Evolutionary conservation across 1,140 invertebrate species (phyloP), one percentile per base, ranked within the genome.

Genomic region (Dendrolimus kikuchii): DNA sequence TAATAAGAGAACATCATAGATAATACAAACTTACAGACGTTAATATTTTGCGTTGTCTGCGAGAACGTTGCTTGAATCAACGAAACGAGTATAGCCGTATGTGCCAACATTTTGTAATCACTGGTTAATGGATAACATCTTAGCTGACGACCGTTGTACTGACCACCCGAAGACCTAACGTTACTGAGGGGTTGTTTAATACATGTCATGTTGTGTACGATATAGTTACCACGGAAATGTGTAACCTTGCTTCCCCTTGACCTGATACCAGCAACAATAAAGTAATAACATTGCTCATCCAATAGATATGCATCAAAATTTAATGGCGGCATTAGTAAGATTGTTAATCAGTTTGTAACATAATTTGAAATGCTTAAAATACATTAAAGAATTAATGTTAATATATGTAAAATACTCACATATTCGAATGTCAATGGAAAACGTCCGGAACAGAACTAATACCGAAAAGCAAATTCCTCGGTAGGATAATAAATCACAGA

Each of bases 11-110:
- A 23, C 23, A 23, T 23, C 23, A 23, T 23, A 23, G 23, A 23
- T 23, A 23, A 23, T 23, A 23, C 23, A 23, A 23, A 88, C 89
- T 89, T 82, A 90, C 89, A 80, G 64, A 90, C 86, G 49, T 90
- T 90, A 46, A 90, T 89, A 70, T 89, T 90, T 75, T 90, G 89
- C 7, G 88, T 90, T 5, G 89, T 90, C 74, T 90, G 89, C 7
- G 69, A 64, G 61, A 64, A 49, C 57, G 55, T 50, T 49, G 61
- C 42, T 62, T 58, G 38, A 64, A 53, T 41, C 39, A 41, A 53
- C 56, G 51, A 55, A 58, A 62, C 36, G 48, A 58, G 7, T 67
- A 57, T 51, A 64, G 53, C 36, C 51, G 40, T 51, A 45, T 49
- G 40, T 43, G 40, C 7, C 10, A 44, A 41, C 57, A 59, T 59